Evolutionary conservation across 2,113 vertebrate species (phyloP), one percentile per base, ranked within the genome.

Genomic region (Ammodytes dubius): DNA sequence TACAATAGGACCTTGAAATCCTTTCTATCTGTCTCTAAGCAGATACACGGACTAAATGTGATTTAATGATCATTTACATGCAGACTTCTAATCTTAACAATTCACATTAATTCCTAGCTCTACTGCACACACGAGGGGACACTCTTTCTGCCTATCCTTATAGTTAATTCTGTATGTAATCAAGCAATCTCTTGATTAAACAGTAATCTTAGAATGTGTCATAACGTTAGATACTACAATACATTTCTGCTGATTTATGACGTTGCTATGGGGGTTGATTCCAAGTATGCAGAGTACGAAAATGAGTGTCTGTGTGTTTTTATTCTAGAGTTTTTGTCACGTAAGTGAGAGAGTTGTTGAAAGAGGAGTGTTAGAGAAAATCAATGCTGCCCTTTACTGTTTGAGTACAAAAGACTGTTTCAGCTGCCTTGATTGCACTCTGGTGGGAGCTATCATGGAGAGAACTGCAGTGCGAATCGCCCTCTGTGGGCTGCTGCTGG

Each of bases 401-500:
- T 39, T 61, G 78, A 49, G 87, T 87, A 74, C 47, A 89, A 83
- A 84, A 81, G 77, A 64, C 53, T 6, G 60, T 50, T 80, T 71
- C 13, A 59, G 8, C 57, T 12, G 39, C 47, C 27, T 47, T 27
- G 9, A 14, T 35, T 65, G 52, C 79, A 88, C 10, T 88, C 43
- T 45, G 65, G 42, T 65, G 40, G 39, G 42, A 56, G 37, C 9
- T 56, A 66, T 70, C 63, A 94, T 93, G 93, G 71, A 56, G 71
- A 86, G 70, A 65, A 15, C 80, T 45, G 70, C 74, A 76, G 11
- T 84, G 46, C 71, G 46, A 39, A 7, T 89, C 56, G 53, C 47
- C 45, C 72, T 93, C 52, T 67, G 87, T 40, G 88, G 82, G 35
- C 71, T 92, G 35, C 77, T 93, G 69, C 61, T 93, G 88, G 72